These are phyloP conservation scores for Mythimna loreyi DNA, from an alignment of 2,888 invertebrate species.

Conservation along the genomic window DNA sequence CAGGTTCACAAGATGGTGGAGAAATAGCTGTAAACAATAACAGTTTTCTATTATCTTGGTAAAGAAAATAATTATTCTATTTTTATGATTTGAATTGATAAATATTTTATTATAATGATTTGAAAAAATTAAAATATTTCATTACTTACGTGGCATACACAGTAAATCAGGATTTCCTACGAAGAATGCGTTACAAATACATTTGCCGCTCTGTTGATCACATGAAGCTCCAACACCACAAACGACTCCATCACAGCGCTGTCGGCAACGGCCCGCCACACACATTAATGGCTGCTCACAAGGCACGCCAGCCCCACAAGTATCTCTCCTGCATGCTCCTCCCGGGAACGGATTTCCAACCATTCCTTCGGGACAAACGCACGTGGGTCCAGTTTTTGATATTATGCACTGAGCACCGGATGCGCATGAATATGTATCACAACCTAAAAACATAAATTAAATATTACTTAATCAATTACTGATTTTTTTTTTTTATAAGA, in stretches of 20 bases:
- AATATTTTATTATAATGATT: too few relatives aligned
- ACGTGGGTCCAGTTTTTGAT: conserved; percentile 95
- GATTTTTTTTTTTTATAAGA: background rate
- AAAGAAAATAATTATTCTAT: too few relatives aligned
- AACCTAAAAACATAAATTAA: conserved; percentile 86
- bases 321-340: conserved; percentile 95
- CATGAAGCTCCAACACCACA: conserved; percentile 97
- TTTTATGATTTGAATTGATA: too few relatives aligned
- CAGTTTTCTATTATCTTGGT: too few relatives aligned
- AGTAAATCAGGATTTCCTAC: conserved; percentile 97
- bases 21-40: conserved; percentile 91
- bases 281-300: conserved; percentile 95
- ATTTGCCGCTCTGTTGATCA: conserved; percentile 95
- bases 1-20: conserved; percentile 95
- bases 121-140: background rate
- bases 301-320: conserved; percentile 94
- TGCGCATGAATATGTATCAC: conserved; percentile 95
- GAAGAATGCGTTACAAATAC: conserved; percentile 96
- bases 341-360: conserved; percentile 98
- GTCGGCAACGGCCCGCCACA: conserved; percentile 96
- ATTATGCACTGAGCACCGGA: conserved; percentile 96
- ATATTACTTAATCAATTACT: conserved; percentile 17
- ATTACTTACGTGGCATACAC: conserved; percentile 96
- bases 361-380: conserved; percentile 96
- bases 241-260: conserved; percentile 96